These are phyloP conservation scores for Camponotus pennsylvanicus DNA, from an alignment of 1,140 invertebrate genomes.

Conservation along the genomic window DNA sequence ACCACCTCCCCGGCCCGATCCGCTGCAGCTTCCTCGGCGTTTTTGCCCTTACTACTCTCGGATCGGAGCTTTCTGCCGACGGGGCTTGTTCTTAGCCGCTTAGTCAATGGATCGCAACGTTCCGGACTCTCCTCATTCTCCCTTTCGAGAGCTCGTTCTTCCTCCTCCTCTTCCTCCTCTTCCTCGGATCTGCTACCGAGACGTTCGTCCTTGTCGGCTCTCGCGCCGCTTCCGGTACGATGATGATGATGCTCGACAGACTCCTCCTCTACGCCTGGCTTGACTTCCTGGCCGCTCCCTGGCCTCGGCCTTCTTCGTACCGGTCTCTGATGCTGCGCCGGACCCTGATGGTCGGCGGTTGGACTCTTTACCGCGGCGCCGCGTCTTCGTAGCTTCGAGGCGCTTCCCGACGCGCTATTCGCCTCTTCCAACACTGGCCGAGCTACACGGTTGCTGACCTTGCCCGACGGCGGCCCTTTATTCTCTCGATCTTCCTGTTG, in stretches of 20 bases:
- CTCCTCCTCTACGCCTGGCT: constrained; percentile 60
- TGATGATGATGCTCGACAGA: constrained; percentile 45
- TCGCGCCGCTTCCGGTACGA: constrained; percentile 20
- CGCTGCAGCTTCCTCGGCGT: constrained; percentile 46
- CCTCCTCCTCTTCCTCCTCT: constrained; percentile 42
- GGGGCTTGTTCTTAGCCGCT: constrained; percentile 74
- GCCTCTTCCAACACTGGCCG: constrained; percentile 84
- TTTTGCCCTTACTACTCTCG: constrained; percentile 58
- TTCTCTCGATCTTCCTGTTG: constrained; percentile 85
- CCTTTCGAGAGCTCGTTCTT: constrained; percentile 62
- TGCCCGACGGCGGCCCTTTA: constrained; percentile 81
- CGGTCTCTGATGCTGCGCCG: constrained; percentile 64
- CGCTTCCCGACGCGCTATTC: constrained; percentile 77
- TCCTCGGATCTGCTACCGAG: constrained; percentile 48
- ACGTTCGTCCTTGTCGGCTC: constrained; percentile 58
- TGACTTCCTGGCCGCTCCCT: constrained; percentile 58
- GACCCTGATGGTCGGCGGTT: constrained; percentile 66
- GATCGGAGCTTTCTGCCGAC: constrained; percentile 66
- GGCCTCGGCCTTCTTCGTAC: constrained; percentile 76
- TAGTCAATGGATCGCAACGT: constrained; percentile 75
- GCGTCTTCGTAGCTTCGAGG: constrained; percentile 80
- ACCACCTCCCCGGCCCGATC: constrained; percentile 47
- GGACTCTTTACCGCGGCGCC: constrained; percentile 74
- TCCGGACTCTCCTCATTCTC: constrained; percentile 56
- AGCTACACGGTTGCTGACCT: constrained; percentile 78